These are phyloP conservation scores for Rhinatrema bivittatum DNA, from an alignment of 2,797 vertebrate genomes.

Conservation along the genomic window DNA sequence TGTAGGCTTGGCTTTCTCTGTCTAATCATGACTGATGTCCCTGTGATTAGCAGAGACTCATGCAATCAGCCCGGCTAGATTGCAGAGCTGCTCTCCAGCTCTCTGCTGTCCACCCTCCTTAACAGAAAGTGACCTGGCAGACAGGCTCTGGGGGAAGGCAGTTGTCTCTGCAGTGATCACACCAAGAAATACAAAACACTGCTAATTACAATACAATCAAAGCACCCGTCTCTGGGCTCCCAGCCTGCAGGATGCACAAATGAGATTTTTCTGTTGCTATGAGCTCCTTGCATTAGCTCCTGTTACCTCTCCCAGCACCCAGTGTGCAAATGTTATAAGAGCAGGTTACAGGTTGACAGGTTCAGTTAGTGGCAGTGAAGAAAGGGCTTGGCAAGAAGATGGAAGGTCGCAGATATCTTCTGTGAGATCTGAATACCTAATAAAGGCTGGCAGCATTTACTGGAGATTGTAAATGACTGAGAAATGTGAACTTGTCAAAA, in stretches of 20 bases:
- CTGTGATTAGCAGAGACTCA: slow-evolving; percentile 23
- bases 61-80: slow-evolving; percentile 18
- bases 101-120: slow-evolving; percentile 25
- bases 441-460: slow-evolving; percentile 24
- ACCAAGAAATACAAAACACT: slow-evolving; percentile 23
- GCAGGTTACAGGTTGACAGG: slow-evolving; percentile 38
- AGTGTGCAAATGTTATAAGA: slow-evolving; percentile 16
- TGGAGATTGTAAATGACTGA: slow-evolving; percentile 16
- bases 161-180: slow-evolving; percentile 18
- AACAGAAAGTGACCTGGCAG: slow-evolving; percentile 22
- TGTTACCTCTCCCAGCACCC: slow-evolving; percentile 29
- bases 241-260: slow-evolving; percentile 22
- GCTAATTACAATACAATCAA: slow-evolving; percentile 36
- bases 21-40: slow-evolving; percentile 27
- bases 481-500: slow-evolving; percentile 6
- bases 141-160: background rate
- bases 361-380: slow-evolving; percentile 14
- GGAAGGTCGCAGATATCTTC: slow-evolving; percentile 1
- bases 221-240: slow-evolving; percentile 21
- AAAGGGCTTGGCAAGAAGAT: slow-evolving; percentile 2
- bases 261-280: slow-evolving; percentile 2
- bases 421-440: slow-evolving; percentile 9
- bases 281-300: background rate
- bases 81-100: background rate
- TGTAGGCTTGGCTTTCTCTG: slow-evolving; percentile 6